These are phyloP conservation scores for Heterotilapia buettikoferi DNA, from an alignment of 2,113 vertebrate genomes.

Conservation along the genomic window DNA sequence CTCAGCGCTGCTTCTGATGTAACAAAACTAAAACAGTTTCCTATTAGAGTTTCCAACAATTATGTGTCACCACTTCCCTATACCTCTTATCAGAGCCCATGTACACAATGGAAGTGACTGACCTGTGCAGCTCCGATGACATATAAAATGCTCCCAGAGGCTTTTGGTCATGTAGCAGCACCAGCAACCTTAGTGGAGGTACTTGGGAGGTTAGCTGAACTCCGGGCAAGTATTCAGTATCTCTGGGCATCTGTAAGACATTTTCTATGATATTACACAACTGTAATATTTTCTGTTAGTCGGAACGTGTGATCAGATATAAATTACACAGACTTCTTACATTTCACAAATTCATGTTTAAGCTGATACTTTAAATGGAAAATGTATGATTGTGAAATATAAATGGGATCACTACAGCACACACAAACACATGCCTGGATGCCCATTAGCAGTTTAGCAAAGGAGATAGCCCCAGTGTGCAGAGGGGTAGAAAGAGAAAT, in stretches of 20 bases:
- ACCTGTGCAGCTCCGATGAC: slow-evolving; percentile 33
- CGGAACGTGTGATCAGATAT: neutral
- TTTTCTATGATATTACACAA: neutral
- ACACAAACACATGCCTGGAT: neutral
- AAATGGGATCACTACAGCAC: neutral
- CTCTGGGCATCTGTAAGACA: neutral
- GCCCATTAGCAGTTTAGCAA: slow-evolving; percentile 11
- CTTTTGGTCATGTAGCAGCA: neutral
- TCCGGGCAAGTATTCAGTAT: neutral
- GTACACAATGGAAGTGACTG: neutral
- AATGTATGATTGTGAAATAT: neutral
- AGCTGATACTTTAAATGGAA: neutral
- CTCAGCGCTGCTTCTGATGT: neutral
- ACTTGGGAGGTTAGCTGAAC: neutral
- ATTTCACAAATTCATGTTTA: neutral
- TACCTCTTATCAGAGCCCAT: neutral
- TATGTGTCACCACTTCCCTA: neutral
- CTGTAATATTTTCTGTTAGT: neutral
- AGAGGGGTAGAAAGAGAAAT: slow-evolving; percentile 35
- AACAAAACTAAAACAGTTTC: neutral
- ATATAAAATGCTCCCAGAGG: slow-evolving; percentile 37
- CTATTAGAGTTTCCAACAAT: neutral
- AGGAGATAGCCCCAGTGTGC: slow-evolving; percentile 7
- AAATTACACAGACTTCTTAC: neutral
- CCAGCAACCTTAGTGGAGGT: neutral